phyloP scores from a whole-genome alignment of 2,797 vertebrate species.

The Xenentodon cancila region DNA sequence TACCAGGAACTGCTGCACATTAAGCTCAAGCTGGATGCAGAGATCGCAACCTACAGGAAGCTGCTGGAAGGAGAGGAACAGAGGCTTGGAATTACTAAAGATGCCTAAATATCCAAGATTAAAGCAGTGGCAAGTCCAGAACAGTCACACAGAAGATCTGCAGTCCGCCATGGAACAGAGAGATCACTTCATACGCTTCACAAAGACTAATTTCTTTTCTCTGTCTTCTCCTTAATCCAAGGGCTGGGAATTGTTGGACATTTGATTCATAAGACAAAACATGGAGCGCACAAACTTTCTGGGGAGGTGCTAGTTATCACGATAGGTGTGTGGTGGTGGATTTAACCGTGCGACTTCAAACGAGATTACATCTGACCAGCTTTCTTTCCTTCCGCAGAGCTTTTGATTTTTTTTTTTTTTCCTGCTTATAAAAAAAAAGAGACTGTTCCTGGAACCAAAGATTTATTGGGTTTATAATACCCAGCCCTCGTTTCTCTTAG shows the following conservation, averaged over 20 bases:
- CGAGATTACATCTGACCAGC: not conserved
- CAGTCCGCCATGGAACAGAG: conserved; percentile 21
- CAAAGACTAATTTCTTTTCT: conserved; percentile 12
- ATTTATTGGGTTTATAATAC: conserved; percentile 12
- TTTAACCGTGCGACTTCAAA: too few relatives aligned
- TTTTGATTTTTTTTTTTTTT: not conserved
- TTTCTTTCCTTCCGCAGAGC: not conserved
- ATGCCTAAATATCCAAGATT: conserved; percentile 39
- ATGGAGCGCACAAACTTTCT: too few relatives aligned
- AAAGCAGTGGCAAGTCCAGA: conserved; percentile 26
- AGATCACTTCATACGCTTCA: conserved; percentile 17
- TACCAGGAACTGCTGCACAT: conserved; percentile 80
- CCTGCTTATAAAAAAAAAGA: too few relatives aligned
- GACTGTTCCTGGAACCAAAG: not conserved
- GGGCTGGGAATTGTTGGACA: conserved; percentile 22
- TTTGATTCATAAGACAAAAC: not conserved
- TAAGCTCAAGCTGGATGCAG: conserved; percentile 83
- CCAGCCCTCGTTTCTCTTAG: not conserved
- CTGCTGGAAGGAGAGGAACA: conserved; percentile 86
- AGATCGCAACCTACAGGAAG: conserved; percentile 88
- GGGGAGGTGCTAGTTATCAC: too few relatives aligned
- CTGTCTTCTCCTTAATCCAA: not conserved
- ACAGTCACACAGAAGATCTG: conserved; percentile 20
- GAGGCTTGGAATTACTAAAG: conserved; percentile 81
- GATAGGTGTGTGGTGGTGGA: too few relatives aligned